A percentile compares a stretch with the other conserved stretches of the same genome.
These are phyloP conservation scores for Coendou prehensilis DNA, from an alignment of 2,797 vertebrate species.

Conservation along the genomic window DNA sequence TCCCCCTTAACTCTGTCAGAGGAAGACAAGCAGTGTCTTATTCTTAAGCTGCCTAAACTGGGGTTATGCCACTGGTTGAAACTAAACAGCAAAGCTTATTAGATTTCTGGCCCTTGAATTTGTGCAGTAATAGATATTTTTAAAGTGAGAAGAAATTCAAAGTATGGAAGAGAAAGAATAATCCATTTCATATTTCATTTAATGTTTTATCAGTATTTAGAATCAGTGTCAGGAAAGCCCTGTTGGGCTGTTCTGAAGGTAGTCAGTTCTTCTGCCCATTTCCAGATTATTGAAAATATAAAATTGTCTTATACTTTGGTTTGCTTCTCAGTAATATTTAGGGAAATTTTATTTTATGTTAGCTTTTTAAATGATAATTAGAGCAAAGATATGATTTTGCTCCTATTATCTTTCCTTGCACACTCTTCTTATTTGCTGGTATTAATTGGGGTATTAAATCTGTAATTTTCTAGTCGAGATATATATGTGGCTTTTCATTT, in stretches of 20 bases:
- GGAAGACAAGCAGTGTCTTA: not conserved
- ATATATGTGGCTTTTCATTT: not conserved
- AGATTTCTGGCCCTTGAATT: not conserved
- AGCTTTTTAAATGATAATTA: constrained; percentile 67
- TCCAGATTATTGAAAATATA: not conserved
- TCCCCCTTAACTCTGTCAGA: too few species aligned
- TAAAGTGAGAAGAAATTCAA: not conserved
- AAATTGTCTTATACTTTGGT: not conserved
- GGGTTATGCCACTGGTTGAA: not conserved
- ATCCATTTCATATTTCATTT: not conserved
- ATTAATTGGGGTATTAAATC: constrained; percentile 43
- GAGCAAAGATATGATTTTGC: constrained; percentile 26
- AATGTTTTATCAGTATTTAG: not conserved
- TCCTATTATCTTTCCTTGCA: constrained; percentile 39
- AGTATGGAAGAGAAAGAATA: constrained; percentile 1
- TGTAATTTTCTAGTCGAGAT: not conserved
- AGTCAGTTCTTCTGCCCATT: not conserved
- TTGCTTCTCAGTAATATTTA: constrained; percentile 16
- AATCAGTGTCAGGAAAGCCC: not conserved
- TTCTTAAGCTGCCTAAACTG: not conserved
- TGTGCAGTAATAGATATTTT: not conserved
- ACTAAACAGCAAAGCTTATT: not conserved
- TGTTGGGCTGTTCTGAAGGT: not conserved
- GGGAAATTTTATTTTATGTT: constrained; percentile 50
- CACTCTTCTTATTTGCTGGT: constrained; percentile 7